Conservation (phyloP, 2,888 invertebrate species). For the Acanthosepion esculentum region DNA sequence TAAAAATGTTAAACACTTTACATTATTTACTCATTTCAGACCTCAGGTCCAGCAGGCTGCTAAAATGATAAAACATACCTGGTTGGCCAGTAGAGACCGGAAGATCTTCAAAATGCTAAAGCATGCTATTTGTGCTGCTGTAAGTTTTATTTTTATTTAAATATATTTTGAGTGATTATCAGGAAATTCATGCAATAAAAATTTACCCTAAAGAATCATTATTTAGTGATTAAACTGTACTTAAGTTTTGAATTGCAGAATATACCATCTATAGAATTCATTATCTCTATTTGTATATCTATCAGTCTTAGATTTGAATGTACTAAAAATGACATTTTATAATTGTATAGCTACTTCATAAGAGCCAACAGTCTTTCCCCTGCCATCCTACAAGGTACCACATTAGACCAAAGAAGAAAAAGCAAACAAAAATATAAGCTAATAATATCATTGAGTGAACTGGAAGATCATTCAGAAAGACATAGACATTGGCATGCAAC, state of each 20-base stretch:
- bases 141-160: constrained; percentile 57
- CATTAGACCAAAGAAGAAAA: too few species aligned
- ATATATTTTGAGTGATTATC: neutral
- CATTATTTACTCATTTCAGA: neutral
- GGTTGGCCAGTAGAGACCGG: constrained; percentile 72
- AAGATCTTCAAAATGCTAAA: constrained; percentile 74
- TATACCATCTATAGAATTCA: neutral
- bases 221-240: neutral
- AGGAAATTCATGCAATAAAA: neutral
- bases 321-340: too few species aligned
- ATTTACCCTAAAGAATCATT: neutral
- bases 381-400: too few species aligned
- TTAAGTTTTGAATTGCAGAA: neutral
- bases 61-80: constrained; percentile 71
- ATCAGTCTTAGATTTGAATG: too few species aligned
- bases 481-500: too few species aligned
- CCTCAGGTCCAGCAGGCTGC: constrained; percentile 60
- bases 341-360: too few species aligned
- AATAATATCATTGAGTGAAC: too few species aligned
- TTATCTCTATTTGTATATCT: too few species aligned
- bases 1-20: neutral
- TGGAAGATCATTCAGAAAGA: too few species aligned
- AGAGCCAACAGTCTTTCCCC: too few species aligned
- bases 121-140: constrained; percentile 75
- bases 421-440: too few species aligned